Percentiles rank a stretch among this genome's conserved stretches.
phyloP scores from a whole-genome alignment of 2,888 invertebrate species.

The Philereme transversata region DNA sequence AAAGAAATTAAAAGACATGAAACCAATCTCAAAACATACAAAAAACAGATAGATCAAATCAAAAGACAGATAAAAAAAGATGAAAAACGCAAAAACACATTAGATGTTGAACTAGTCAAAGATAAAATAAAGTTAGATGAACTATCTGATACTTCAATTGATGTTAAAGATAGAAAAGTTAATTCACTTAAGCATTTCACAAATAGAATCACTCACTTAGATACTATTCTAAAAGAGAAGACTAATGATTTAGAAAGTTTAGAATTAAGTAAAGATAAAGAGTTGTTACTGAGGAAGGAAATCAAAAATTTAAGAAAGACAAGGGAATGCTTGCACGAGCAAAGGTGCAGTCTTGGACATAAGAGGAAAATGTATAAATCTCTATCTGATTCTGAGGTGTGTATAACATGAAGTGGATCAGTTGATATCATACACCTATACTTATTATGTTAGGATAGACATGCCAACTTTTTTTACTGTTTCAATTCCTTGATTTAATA shows the following conservation, averaged over 20 bases:
- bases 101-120: constrained; percentile 86
- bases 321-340: constrained; percentile 90
- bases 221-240: constrained; percentile 88
- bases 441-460: too few species aligned
- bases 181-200: constrained; percentile 86
- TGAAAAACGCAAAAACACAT: constrained; percentile 87
- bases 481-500: too few species aligned
- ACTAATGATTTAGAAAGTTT: constrained; percentile 86
- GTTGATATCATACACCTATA: too few species aligned
- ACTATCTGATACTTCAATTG: constrained; percentile 77
- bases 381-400: constrained; percentile 87
- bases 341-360: constrained; percentile 89
- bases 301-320: constrained; percentile 91
- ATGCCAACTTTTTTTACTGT: too few species aligned
- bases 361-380: constrained; percentile 90
- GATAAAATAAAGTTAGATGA: constrained; percentile 80
- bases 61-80: constrained; percentile 89
- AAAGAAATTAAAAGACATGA: constrained; percentile 89
- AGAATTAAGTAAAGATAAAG: constrained; percentile 84
- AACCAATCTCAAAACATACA: constrained; percentile 88
- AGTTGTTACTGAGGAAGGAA: constrained; percentile 88
- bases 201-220: constrained; percentile 87
- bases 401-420: constrained; percentile 1
- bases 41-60: constrained; percentile 89
- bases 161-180: constrained; percentile 82